Evolutionary conservation across 1,140 invertebrate species (phyloP).

Genomic region (Lordiphosa mommai): DNA sequence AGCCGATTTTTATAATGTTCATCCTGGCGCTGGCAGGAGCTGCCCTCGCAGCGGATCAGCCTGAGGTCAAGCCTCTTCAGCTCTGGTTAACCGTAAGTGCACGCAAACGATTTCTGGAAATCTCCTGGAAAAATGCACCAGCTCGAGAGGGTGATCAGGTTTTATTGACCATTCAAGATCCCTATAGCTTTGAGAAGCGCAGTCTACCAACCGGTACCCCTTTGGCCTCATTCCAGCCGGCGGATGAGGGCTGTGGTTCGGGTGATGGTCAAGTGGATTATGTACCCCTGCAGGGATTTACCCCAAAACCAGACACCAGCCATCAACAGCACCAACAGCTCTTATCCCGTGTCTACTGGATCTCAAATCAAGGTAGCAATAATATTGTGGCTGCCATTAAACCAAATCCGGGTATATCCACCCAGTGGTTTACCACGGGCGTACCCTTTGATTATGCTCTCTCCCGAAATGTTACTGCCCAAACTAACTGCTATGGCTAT

Average conservation of each 20-base stretch:
- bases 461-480: slow-evolving; percentile 43
- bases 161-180: slow-evolving; percentile 52
- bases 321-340: background rate
- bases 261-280: slow-evolving; percentile 23
- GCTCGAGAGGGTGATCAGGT: slow-evolving; percentile 45
- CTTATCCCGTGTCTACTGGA: slow-evolving; percentile 34
- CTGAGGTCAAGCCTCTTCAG: slow-evolving; percentile 22
- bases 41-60: background rate
- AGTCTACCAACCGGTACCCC: slow-evolving; percentile 37
- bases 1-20: slow-evolving; percentile 7
- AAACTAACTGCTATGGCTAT: slow-evolving; percentile 65
- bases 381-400: slow-evolving; percentile 58
- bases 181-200: slow-evolving; percentile 48
- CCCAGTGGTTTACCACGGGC: slow-evolving; percentile 71
- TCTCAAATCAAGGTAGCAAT: slow-evolving; percentile 55
- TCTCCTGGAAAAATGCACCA: slow-evolving; percentile 72
- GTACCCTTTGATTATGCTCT: slow-evolving; percentile 64
- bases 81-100: slow-evolving; percentile 75
- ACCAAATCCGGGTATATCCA: slow-evolving; percentile 27
- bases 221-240: slow-evolving; percentile 40
- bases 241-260: slow-evolving; percentile 44
- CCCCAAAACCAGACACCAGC: slow-evolving; percentile 7
- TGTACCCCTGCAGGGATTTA: slow-evolving; percentile 52
- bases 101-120: slow-evolving; percentile 62
- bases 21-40: slow-evolving; percentile 20